Evolutionary conservation across 2,888 invertebrate species (phyloP).

Genomic region (Bibio marci): DNA sequence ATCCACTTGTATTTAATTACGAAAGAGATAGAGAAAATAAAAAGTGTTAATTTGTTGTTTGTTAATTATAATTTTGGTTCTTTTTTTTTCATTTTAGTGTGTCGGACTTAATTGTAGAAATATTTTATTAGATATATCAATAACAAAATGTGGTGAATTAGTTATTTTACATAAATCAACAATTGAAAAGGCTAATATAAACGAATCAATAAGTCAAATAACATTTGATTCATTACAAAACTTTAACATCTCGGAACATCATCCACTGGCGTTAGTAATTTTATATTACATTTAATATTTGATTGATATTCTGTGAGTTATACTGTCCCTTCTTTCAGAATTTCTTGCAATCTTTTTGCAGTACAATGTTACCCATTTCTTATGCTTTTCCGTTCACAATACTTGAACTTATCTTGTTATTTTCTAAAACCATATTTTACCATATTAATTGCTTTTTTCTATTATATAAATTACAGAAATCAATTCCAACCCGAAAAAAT

Average conservation of each 20-base stretch:
- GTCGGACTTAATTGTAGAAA: conserved; percentile 24
- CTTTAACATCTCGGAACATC: conserved; percentile 25
- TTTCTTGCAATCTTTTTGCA: no score
- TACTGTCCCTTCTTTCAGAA: no score
- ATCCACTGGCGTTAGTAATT: conserved; percentile 24
- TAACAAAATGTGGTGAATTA: conserved; percentile 26
- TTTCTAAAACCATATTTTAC: no score
- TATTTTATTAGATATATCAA: conserved; percentile 24
- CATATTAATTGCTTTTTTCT: background rate
- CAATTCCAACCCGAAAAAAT: conserved; percentile 26
- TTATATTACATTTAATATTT: no score
- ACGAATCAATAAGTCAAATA: conserved; percentile 17
- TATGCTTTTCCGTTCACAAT: no score
- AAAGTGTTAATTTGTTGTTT: no score
- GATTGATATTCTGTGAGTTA: no score
- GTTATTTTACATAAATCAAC: conserved; percentile 23
- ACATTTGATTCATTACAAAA: conserved; percentile 21
- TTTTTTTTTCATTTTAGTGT: conserved; percentile 17
- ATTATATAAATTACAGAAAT: conserved; percentile 18
- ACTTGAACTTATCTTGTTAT: no score
- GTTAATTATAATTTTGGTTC: no score
- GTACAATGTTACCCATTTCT: no score
- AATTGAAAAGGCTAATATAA: conserved; percentile 21
- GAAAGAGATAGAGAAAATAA: no score
- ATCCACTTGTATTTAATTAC: no score